These are phyloP conservation scores for Erebia ligea DNA, from an alignment of 2,888 invertebrate species.

Conservation along the genomic window DNA sequence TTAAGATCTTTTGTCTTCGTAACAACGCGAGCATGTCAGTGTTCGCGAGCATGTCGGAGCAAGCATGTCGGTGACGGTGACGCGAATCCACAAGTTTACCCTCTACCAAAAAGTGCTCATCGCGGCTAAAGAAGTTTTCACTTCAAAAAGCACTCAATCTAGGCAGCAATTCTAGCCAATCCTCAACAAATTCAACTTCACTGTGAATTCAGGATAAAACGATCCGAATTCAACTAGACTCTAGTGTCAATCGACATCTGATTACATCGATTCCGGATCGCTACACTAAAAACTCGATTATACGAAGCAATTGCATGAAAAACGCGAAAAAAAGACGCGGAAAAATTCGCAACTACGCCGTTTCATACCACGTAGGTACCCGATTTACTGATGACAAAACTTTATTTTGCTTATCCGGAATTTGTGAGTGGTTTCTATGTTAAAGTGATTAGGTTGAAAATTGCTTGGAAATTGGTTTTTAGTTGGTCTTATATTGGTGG, in stretches of 20 bases:
- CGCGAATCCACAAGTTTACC: too few species aligned
- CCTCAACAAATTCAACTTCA: not conserved
- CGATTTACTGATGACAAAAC: conserved; percentile 42
- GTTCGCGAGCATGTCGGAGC: too few species aligned
- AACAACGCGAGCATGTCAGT: too few species aligned
- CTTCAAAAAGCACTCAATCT: too few species aligned
- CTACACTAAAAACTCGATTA: conserved; percentile 47
- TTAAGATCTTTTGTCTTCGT: too few species aligned
- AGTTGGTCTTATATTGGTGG: conserved; percentile 3
- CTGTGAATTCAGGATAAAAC: not conserved
- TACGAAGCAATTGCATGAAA: conserved; percentile 41
- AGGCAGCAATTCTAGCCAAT: not conserved
- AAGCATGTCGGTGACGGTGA: too few species aligned
- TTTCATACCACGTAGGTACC: conserved; percentile 44
- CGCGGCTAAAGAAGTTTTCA: too few species aligned
- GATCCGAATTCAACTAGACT: conserved; percentile 11
- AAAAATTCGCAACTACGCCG: conserved; percentile 43
- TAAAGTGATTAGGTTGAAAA: conserved; percentile 3
- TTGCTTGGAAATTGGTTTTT: not conserved
- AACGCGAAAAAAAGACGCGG: conserved; percentile 38
- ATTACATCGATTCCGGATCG: conserved; percentile 43
- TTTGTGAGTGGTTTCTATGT: conserved; percentile 8
- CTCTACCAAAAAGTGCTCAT: too few species aligned
- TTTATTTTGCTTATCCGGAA: conserved; percentile 13
- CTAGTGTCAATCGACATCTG: conserved; percentile 41